Base-by-base conservation (phyloP, 2,797 vertebrate genomes). In the Eulemur rubriventer region DNA sequence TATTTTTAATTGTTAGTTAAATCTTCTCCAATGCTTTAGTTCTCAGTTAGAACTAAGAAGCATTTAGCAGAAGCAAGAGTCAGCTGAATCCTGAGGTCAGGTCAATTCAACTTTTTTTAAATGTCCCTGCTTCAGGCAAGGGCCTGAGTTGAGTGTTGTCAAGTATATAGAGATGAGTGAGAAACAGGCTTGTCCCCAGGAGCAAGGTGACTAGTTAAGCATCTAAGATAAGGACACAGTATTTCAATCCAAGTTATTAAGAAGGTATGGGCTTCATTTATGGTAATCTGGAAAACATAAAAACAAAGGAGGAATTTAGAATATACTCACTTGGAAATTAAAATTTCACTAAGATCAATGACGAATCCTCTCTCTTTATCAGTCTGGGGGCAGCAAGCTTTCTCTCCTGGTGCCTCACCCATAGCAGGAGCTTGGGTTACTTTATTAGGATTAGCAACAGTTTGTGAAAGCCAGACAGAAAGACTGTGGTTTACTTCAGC, bases 1-100 rank as follows among this genome's bases (percentile, higher is more conserved):
- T 91, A 35, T 72, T 95, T 93, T 93, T 76, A 84, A 38, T 83
- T 82, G 24, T 87, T 41, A 76, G 41, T 79, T 76, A 90, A 93
- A 63, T 92, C 82, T 82, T 79, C 26, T 33, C 46, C 46, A 70
- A 38, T 86, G 61, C 52, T 95, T 94, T 87, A 75, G 6, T 65
- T 95, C 14, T 61, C 48, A 94, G 6, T 12, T 67, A 67, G 35
- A 83, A 59, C 30, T 87, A 72, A 94, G 65, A 96, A 89, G 84
- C 59, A 91, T 88, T 82, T 88, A 91, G 67, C 63, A 78, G 72
- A 85, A 75, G 48, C n/a, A 75, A 73, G 75, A 65, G 67, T 63
- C 52, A 84, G 70, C 12, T 95, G 46, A 92, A 85, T 70, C 52
- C 90, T 88, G 59, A 84, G 65, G 22, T 89, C 55, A 91, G 73